Evolutionary conservation across 2,888 invertebrate species (phyloP).

Genomic region (Koerneria pararmatus): DNA sequence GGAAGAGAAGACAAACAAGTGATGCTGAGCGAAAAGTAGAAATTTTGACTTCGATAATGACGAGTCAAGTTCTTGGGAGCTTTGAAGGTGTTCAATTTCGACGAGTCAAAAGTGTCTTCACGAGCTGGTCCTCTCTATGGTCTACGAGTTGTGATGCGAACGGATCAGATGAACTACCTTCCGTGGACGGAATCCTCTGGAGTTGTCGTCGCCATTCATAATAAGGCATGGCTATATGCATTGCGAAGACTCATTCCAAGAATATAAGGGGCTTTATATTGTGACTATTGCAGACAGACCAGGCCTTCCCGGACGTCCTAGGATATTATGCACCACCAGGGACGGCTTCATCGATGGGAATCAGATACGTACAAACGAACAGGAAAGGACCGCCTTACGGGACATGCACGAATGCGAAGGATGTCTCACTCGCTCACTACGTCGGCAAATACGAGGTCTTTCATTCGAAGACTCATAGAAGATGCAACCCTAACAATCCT

Average conservation of each 20-base stretch:
- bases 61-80: too few relatives aligned
- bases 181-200: conserved; percentile 61
- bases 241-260: too few relatives aligned
- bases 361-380: conserved; percentile 18
- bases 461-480: conserved; percentile 6
- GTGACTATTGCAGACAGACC: conserved; percentile 10
- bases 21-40: too few relatives aligned
- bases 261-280: too few relatives aligned
- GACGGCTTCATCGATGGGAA: conserved; percentile 44
- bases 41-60: too few relatives aligned
- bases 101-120: conserved; percentile 29
- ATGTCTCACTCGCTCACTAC: conserved; percentile 32
- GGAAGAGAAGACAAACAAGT: too few relatives aligned
- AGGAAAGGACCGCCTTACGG: conserved; percentile 54
- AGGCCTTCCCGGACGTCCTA: conserved; percentile 39
- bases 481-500: neutral
- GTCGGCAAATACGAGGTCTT: conserved; percentile 36
- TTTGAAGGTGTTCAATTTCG: conserved; percentile 30
- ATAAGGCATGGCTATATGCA: conserved; percentile 46
- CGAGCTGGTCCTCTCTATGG: conserved; percentile 61
- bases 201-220: conserved; percentile 60
- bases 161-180: conserved; percentile 45
- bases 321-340: conserved; percentile 49
- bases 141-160: conserved; percentile 46
- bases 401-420: conserved; percentile 50